Percentiles rank a stretch among this genome's conserved stretches.
These are phyloP conservation scores for Pachyramphus minor DNA, from an alignment of 2,113 vertebrate genomes.

Conservation along the genomic window DNA sequence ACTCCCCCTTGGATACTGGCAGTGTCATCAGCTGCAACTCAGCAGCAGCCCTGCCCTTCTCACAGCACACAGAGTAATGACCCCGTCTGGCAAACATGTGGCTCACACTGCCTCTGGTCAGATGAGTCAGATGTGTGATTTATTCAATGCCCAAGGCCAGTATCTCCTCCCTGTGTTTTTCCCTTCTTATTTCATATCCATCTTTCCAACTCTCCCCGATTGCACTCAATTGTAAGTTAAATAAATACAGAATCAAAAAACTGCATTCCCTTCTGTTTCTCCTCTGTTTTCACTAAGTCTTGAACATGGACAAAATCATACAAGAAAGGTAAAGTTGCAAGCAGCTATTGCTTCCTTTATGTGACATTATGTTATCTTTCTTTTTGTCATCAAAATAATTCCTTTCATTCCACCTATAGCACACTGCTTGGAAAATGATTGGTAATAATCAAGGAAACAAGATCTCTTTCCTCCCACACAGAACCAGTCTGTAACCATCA, in stretches of 20 bases:
- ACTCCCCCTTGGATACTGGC: neutral
- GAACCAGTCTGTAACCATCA: neutral
- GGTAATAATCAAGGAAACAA: neutral
- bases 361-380: neutral
- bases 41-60: neutral
- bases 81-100: neutral
- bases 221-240: neutral
- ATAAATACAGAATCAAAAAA: neutral
- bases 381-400: neutral
- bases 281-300: neutral
- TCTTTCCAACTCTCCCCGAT: neutral
- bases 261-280: neutral
- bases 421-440: neutral
- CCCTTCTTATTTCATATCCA: neutral
- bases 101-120: neutral
- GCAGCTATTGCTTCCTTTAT: neutral
- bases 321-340: neutral
- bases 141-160: neutral
- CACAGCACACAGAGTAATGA: neutral
- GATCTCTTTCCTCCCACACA: neutral
- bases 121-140: slow-evolving; percentile 5
- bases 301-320: neutral
- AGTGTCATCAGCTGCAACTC: neutral
- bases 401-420: neutral
- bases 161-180: neutral